phyloP scores from a whole-genome alignment of 2,888 invertebrate genomes.

The Stegana nigrithorax region DNA sequence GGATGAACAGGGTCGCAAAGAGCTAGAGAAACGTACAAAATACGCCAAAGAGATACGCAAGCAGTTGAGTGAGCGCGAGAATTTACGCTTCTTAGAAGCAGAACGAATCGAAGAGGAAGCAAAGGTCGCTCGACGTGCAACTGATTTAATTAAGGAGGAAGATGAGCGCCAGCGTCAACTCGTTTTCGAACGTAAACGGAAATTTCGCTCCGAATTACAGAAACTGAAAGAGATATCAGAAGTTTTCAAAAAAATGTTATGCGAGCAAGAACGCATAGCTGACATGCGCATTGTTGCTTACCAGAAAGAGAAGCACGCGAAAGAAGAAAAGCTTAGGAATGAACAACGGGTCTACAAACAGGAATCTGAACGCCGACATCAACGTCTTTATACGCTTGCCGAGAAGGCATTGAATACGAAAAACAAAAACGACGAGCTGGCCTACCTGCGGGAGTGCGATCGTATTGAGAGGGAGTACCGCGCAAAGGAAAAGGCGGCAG shows the following conservation, averaged over 20 bases:
- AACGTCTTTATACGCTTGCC: constrained; percentile 59
- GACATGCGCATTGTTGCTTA: constrained; percentile 66
- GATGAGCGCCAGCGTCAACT: constrained; percentile 58
- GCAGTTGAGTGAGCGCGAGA: constrained; percentile 64
- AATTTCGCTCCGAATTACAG: constrained; percentile 64
- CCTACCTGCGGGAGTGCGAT: constrained; percentile 64
- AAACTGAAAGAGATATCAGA: constrained; percentile 62
- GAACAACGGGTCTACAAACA: constrained; percentile 62
- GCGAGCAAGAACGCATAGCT: constrained; percentile 65
- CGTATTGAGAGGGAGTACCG: constrained; percentile 67
- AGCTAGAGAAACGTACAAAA: constrained; percentile 50
- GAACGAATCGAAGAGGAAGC: constrained; percentile 66
- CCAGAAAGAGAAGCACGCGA: constrained; percentile 63
- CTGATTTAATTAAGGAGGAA: constrained; percentile 56
- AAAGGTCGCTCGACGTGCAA: constrained; percentile 53
- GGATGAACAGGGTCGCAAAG: constrained; percentile 53
- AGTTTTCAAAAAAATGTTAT: constrained; percentile 63
- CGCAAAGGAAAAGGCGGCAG: constrained; percentile 63
- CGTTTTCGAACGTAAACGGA: constrained; percentile 52
- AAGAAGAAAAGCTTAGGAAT: constrained; percentile 58
- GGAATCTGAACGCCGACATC: constrained; percentile 64
- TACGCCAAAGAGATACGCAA: constrained; percentile 65
- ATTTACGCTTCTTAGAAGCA: constrained; percentile 63
- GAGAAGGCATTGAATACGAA: constrained; percentile 61
- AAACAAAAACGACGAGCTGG: constrained; percentile 60